A percentile compares a stretch with the other conserved stretches of the same genome.
phyloP scores from a whole-genome alignment of 2,888 invertebrate genomes.

The Cepaea hortensis region DNA sequence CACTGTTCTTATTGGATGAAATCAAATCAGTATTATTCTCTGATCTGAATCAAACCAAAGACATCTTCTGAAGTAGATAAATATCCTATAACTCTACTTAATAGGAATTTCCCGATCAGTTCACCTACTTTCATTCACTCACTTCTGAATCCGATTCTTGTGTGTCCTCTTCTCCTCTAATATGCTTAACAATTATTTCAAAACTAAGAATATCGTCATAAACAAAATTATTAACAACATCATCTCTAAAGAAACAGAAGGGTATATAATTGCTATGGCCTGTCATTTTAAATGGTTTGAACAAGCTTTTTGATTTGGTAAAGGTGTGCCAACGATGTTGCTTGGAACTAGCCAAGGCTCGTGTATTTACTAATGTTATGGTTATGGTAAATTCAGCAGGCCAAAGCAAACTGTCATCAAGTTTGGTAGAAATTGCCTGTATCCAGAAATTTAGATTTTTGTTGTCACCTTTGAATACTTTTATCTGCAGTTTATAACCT shows the following conservation, averaged over 20 bases:
- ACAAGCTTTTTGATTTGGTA: neutral
- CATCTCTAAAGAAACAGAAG: constrained; percentile 16
- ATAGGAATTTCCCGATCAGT: too few species aligned
- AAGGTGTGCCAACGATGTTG: neutral
- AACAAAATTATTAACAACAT: neutral
- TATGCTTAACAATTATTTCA: neutral
- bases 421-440: neutral
- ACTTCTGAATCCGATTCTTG: too few species aligned
- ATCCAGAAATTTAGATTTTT: neutral
- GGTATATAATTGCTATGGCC: neutral
- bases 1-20: too few species aligned
- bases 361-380: neutral
- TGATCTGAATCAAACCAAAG: too few species aligned
- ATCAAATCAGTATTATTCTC: too few species aligned
- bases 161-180: neutral
- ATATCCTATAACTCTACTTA: too few species aligned
- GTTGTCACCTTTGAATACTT: neutral
- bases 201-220: neutral
- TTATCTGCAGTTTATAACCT: neutral
- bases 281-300: neutral
- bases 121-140: too few species aligned
- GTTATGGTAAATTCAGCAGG: constrained; percentile 9
- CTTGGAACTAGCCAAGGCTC: neutral
- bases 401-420: constrained; percentile 11
- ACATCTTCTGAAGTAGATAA: too few species aligned